A percentile compares a stretch with the other conserved stretches of the same genome.
Conservation (phyloP, 2,888 invertebrate genomes). For the Chrysodeixis includens region DNA sequence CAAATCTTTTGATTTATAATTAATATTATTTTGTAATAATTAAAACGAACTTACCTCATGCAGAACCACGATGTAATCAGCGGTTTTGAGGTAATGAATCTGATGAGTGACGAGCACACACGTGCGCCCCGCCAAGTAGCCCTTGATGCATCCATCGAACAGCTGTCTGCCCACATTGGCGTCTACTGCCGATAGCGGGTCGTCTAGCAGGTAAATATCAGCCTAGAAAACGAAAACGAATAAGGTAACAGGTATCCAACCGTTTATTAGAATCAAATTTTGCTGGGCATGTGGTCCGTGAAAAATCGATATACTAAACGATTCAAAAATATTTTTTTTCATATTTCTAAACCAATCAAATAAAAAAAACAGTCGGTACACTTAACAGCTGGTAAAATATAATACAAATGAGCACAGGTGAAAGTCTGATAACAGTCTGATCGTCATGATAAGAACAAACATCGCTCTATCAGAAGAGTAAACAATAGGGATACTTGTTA, state of each 20-base stretch:
- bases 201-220: slow-evolving; percentile 94
- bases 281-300: too few relatives aligned
- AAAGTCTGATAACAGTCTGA: slow-evolving; percentile 8
- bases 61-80: slow-evolving; percentile 88
- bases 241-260: neutral
- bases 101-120: slow-evolving; percentile 96
- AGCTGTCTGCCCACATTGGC: slow-evolving; percentile 93
- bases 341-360: too few relatives aligned
- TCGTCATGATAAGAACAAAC: slow-evolving; percentile 2
- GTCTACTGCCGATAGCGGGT: slow-evolving; percentile 95
- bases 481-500: neutral
- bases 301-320: too few relatives aligned
- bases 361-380: neutral
- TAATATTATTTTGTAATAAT: neutral
- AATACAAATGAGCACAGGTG: slow-evolving; percentile 8
- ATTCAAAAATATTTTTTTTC: too few relatives aligned
- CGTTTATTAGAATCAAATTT: too few relatives aligned
- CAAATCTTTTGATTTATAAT: too few relatives aligned
- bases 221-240: slow-evolving; percentile 81
- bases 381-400: slow-evolving; percentile 23
- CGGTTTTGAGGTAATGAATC: slow-evolving; percentile 90
- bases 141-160: slow-evolving; percentile 92
- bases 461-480: neutral
- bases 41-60: slow-evolving; percentile 73
- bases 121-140: slow-evolving; percentile 91